Evolutionary conservation across 1,140 invertebrate species (phyloP), one percentile per base, ranked within the genome.

Genomic region (Atta colombica): DNA sequence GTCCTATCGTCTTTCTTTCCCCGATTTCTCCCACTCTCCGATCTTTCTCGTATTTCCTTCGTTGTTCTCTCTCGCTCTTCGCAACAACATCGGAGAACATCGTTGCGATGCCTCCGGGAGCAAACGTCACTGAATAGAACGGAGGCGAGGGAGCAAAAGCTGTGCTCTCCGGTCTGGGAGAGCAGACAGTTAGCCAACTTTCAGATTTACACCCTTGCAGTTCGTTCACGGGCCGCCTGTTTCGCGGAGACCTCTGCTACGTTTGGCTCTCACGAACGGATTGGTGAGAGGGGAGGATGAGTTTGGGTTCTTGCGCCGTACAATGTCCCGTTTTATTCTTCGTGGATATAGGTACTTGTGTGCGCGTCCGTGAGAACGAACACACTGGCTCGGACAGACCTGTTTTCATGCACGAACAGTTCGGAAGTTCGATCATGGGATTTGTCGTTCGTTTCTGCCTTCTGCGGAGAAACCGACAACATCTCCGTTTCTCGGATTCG

Each of bases 181-280:
- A 85, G 87, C 72, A 93, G 93, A 93, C 93, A 94, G 93, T 93
- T 92, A 94, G 91, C 92, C 92, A 94, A 94, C 93, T 94, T 94
- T 94, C 91, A 93, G 93, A 94, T 94, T 93, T 93, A 93, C 93
- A 93, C 92, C 92, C 92, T 91, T 85, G 90, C 92, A 93, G 87
- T 93, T 93, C 88, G 93, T 93, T 93, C 92, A 93, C 90, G 91
- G 92, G 93, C 87, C 91, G 92, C 85, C 92, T 93, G 88, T 90
- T 94, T 88, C 91, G 89, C 66, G 80, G 71, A 81, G 88, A 78
- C 87, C 74, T 88, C 74, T 68, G 65, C 87, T 85, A 82, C 87
- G 69, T 77, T 89, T 60, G 61, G 25, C 68, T 68, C 82, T 77
- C 80, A 84, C 85, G 35, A 68, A 18, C 86, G 66, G 60, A 12